A percentile compares a stretch with the other conserved stretches of the same genome.
Evolutionary conservation across 2,113 vertebrate genomes (phyloP).

Genomic region (Furnarius figulus): DNA sequence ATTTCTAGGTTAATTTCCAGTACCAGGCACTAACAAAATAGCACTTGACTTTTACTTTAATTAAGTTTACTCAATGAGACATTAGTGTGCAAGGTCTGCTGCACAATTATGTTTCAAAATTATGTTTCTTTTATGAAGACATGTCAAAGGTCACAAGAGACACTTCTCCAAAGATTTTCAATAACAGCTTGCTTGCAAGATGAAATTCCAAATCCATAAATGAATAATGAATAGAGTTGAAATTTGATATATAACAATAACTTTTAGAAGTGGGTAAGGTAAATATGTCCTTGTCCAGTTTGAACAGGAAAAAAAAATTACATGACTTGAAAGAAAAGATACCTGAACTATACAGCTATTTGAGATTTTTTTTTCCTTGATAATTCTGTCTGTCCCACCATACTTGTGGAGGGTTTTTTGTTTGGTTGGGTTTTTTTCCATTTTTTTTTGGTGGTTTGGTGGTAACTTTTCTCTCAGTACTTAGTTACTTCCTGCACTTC

Average conservation of each 20-base stretch:
- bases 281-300: background rate
- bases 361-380: background rate
- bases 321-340: background rate
- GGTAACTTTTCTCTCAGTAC: background rate
- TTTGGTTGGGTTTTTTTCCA: background rate
- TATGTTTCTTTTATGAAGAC: background rate
- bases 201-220: slow-evolving; percentile 41
- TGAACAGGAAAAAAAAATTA: background rate
- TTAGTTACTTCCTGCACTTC: slow-evolving; percentile 30
- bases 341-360: background rate
- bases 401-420: background rate
- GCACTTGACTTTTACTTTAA: slow-evolving; percentile 17
- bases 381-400: background rate
- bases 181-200: slow-evolving; percentile 20
- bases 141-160: slow-evolving; percentile 24
- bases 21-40: background rate
- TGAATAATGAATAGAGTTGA: slow-evolving; percentile 33
- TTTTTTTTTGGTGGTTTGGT: background rate
- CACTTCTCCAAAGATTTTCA: background rate
- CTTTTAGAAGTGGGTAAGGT: background rate
- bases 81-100: background rate
- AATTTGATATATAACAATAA: background rate
- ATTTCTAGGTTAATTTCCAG: background rate
- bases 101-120: slow-evolving; percentile 24
- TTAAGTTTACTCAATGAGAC: background rate